phyloP scores from a whole-genome alignment of 2,888 invertebrate genomes.

The Ashinkailepas kermadecensis region DNA sequence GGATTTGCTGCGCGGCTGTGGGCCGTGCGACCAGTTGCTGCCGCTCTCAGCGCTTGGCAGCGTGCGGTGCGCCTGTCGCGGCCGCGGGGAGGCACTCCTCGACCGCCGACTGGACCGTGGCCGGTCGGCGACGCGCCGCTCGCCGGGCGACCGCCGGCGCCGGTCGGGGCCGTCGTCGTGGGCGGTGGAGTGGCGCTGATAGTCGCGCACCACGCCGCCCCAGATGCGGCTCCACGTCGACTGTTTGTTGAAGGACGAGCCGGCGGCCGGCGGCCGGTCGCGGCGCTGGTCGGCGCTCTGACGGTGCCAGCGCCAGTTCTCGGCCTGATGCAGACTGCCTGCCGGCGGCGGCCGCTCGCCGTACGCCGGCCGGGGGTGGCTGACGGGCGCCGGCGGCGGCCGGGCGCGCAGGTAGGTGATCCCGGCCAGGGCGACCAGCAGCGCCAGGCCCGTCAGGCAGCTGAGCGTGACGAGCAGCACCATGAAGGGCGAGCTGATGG shows the following conservation, averaged over 20 bases:
- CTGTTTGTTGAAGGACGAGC: not conserved
- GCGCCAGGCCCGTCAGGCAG: not conserved
- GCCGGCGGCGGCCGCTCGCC: not conserved
- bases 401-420: not conserved
- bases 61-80: not conserved
- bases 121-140: not conserved
- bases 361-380: not conserved
- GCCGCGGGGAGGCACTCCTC: no score
- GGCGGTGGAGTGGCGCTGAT: not conserved
- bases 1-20: not conserved
- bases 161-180: not conserved
- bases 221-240: conserved; percentile 13
- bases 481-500: not conserved
- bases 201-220: conserved; percentile 15
- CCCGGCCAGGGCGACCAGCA: not conserved
- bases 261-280: not conserved
- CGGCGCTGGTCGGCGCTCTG: not conserved
- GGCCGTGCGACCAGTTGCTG: not conserved
- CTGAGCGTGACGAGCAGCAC: not conserved
- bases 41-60: not conserved
- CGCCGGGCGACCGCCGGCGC: not conserved
- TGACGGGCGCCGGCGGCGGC: not conserved
- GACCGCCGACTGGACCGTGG: no score
- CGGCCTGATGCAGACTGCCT: not conserved
- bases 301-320: not conserved